Evolutionary conservation across 2,797 vertebrate genomes (phyloP).

Genomic region (Coluber constrictor): DNA sequence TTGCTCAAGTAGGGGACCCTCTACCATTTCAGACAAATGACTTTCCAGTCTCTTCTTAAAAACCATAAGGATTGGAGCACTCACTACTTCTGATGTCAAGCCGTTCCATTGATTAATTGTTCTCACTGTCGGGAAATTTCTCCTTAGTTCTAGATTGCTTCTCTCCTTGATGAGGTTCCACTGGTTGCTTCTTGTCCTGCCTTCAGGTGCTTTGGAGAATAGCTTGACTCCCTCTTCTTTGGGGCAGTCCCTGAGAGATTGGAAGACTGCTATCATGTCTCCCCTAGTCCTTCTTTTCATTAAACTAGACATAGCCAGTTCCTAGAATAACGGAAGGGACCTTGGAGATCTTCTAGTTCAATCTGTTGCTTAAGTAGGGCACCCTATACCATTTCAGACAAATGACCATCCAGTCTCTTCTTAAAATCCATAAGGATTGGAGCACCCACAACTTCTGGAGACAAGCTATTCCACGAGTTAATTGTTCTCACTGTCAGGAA

Average conservation of each 20-base stretch:
- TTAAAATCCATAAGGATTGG: background rate
- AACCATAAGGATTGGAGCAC: background rate
- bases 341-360: too few relatives aligned
- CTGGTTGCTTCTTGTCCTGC: fast-evolving
- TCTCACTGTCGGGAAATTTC: background rate
- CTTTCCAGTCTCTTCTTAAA: background rate
- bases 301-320: too few relatives aligned
- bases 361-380: too few relatives aligned
- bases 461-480: background rate
- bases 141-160: background rate
- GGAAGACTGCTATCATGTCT: too few relatives aligned
- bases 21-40: too few relatives aligned
- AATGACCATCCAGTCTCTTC: background rate
- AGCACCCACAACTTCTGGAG: background rate
- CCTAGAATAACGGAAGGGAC: too few relatives aligned
- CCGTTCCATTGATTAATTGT: background rate
- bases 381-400: too few relatives aligned
- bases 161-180: background rate
- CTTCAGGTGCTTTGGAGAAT: background rate
- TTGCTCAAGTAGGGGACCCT: too few relatives aligned
- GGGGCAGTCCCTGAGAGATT: too few relatives aligned
- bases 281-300: too few relatives aligned
- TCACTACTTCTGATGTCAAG: background rate
- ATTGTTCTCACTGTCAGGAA: background rate
- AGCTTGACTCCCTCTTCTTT: too few relatives aligned